These are phyloP conservation scores for Astyanax mexicanus DNA, from an alignment of 2,797 vertebrate species.

Conservation along the genomic window DNA sequence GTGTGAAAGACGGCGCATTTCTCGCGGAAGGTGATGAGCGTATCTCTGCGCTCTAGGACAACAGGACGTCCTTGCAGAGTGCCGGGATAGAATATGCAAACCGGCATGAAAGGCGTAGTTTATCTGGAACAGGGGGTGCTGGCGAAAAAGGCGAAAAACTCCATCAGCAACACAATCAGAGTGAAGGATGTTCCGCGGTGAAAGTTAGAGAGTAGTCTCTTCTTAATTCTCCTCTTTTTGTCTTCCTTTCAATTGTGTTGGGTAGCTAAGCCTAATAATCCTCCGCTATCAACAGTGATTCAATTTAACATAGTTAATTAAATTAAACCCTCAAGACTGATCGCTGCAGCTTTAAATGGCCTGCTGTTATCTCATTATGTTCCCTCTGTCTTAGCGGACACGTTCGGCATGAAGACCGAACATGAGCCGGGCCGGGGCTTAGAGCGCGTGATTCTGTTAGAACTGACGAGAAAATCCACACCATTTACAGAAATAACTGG, in stretches of 20 bases:
- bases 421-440: neutral
- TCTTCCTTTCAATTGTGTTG: neutral
- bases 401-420: neutral
- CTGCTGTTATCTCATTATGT: conserved; percentile 25
- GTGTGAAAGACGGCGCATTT: too few species aligned
- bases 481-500: neutral
- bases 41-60: too few species aligned
- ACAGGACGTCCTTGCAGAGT: too few species aligned
- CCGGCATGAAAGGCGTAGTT: neutral
- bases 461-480: conserved; percentile 8
- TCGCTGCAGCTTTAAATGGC: conserved; percentile 17
- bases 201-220: neutral
- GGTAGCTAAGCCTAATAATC: conserved; percentile 26
- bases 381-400: conserved; percentile 7
- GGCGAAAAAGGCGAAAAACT: neutral
- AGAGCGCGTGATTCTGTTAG: conserved; percentile 7
- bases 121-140: neutral
- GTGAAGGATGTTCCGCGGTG: neutral
- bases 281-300: conserved; percentile 31
- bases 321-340: conserved; percentile 37
- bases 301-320: conserved; percentile 34
- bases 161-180: neutral
- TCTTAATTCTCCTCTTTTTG: neutral
- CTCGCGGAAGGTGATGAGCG: too few species aligned
- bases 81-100: neutral